Base-by-base conservation (phyloP, 2,797 vertebrate species). In the Gadopsis marmoratus region DNA sequence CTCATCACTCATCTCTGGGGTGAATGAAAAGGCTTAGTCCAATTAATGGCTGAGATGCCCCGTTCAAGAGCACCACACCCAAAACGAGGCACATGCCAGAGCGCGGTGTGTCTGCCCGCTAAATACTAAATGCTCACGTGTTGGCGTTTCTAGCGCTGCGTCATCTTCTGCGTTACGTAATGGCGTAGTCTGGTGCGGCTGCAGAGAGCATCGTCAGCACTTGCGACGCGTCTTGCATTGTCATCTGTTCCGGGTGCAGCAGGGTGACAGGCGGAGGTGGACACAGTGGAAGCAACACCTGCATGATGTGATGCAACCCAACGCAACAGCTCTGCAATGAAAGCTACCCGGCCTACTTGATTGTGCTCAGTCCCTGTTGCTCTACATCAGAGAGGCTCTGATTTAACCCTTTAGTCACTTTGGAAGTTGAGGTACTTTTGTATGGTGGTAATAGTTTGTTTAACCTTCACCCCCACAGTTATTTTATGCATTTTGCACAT, bases 11-110 rank as follows among this genome's bases (percentile, higher is more conserved):
- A 82, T 90, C 85, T 85, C 82, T 63, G 35, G 16, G 54, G 64
- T 65, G 76, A 81, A 89, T 89, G 78, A 88, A 85, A 93, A 84
- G 80, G 50, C 87, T 84, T 39, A 13, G 79, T 45, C 73, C 84
- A 87, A 91, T 93, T 91, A 89, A 90, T 89, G 88, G 88, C 80
- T 85, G 71, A 62, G 85, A 85, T 79, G 69, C 70, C 81, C 75
- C 81, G 82, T 83, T 89, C 17, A 81, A 76, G 78, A 83, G 67
- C 69, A 86, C 88, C 87, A 83, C 90, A 79, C 90, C 90, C 91
- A 81, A 62, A 71, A 29, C 1, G 66, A 84, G 71, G 75, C 45
- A 14, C 70, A 72, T 51, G 79, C 78, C 81, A 23, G 60, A 71
- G 74, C 50, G 7, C 43, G 76, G 78, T 4, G 77, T 74, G 81